Percentiles rank a stretch among this genome's conserved stretches.
Evolutionary conservation across 2,888 invertebrate species (phyloP).

Genomic region (Xanthia icteritia): DNA sequence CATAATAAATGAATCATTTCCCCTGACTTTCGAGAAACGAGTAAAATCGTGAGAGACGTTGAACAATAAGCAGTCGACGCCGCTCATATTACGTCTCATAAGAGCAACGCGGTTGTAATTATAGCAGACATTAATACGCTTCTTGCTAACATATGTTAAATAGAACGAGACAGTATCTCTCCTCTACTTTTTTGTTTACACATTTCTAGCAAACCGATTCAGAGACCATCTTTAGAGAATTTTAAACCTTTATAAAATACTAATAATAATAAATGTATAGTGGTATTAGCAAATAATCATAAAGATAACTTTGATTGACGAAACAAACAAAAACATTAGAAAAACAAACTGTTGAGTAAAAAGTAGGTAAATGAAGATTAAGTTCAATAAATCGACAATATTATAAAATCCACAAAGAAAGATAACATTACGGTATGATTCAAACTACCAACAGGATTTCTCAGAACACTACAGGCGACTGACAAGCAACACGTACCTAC

Average conservation of each 20-base stretch:
- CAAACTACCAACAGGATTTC: slow-evolving; percentile 33
- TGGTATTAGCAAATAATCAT: neutral
- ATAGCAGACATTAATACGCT: slow-evolving; percentile 57
- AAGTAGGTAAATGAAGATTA: slow-evolving; percentile 15
- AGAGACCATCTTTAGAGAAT: slow-evolving; percentile 23
- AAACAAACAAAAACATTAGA: slow-evolving; percentile 36
- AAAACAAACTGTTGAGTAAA: neutral
- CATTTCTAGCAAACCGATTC: slow-evolving; percentile 15
- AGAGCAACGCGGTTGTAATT: slow-evolving; percentile 59
- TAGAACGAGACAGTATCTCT: slow-evolving; percentile 55
- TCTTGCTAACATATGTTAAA: slow-evolving; percentile 62
- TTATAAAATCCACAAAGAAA: slow-evolving; percentile 22
- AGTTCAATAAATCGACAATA: slow-evolving; percentile 11
- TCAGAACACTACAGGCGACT: slow-evolving; percentile 38
- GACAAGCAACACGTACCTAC: slow-evolving; percentile 9
- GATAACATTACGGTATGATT: slow-evolving; percentile 47
- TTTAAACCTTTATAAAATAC: neutral
- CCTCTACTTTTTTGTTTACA: slow-evolving; percentile 33
- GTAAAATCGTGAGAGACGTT: slow-evolving; percentile 86
- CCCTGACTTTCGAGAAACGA: slow-evolving; percentile 82
- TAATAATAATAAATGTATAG: neutral
- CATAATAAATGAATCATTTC: slow-evolving; percentile 80
- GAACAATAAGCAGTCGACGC: slow-evolving; percentile 78
- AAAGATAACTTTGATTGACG: slow-evolving; percentile 15
- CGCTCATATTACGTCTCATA: slow-evolving; percentile 67